Evolutionary conservation across 2,797 vertebrate species (phyloP).

Genomic region (Micropoecilia bifurca): DNA sequence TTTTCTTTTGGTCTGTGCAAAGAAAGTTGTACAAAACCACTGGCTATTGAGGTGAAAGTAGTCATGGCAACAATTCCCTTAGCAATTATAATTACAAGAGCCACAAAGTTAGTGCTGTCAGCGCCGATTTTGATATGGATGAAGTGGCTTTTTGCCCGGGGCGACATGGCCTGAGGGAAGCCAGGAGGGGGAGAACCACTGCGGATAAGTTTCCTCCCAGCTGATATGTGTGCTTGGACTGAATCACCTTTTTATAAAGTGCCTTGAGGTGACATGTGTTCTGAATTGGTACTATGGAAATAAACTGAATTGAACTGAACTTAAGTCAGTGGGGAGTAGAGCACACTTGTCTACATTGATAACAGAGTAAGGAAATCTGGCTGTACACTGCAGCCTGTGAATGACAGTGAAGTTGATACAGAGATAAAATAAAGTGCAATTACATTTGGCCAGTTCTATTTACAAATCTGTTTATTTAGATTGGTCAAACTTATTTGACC

Average conservation of each 20-base stretch:
- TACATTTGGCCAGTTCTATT: background rate
- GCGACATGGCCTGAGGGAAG: background rate
- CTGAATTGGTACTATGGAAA: background rate
- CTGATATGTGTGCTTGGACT: background rate
- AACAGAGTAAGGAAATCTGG: background rate
- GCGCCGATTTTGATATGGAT: background rate
- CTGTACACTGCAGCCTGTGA: background rate
- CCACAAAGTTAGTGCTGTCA: constrained; percentile 25
- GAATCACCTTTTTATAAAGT: background rate
- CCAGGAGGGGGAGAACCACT: background rate
- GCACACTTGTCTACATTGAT: background rate
- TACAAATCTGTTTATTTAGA: background rate
- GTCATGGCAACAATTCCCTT: constrained; percentile 67
- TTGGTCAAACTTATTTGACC: background rate
- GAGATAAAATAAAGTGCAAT: background rate
- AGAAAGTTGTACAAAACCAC: constrained; percentile 60
- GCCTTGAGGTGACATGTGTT: background rate
- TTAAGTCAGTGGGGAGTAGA: background rate
- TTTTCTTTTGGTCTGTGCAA: constrained; percentile 11
- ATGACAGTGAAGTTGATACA: background rate
- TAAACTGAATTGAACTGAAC: background rate
- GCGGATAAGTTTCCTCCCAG: background rate
- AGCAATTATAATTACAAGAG: constrained; percentile 60
- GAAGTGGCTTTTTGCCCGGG: background rate
- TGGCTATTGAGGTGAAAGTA: constrained; percentile 55